phyloP scores from a whole-genome alignment of 2,113 vertebrate species.

The Anseranas semipalmata region DNA sequence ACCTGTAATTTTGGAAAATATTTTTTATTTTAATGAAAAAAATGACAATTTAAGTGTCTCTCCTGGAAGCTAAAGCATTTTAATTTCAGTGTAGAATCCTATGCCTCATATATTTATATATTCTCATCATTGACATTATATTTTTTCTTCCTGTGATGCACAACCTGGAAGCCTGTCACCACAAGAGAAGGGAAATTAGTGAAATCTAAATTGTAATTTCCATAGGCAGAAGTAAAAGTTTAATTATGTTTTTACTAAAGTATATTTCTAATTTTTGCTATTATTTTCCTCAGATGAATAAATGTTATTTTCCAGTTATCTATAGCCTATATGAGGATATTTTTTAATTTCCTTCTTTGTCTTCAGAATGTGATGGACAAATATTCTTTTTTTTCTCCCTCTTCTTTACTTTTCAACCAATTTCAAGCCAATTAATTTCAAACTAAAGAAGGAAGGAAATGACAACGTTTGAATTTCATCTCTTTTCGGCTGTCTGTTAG shows the following conservation, averaged over 20 bases:
- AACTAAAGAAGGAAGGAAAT: background rate
- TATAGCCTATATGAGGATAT: rapidly evolving
- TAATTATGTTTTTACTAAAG: background rate
- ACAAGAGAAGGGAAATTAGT: background rate
- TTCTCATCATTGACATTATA: background rate
- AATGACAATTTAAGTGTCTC: background rate
- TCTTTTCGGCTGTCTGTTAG: background rate
- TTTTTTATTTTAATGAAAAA: background rate
- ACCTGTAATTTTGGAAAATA: background rate
- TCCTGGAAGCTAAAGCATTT: background rate
- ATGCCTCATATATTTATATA: background rate
- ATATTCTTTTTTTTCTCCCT: rapidly evolving
- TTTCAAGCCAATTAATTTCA: background rate
- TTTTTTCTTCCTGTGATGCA: background rate
- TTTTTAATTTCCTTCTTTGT: background rate
- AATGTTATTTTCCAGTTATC: background rate
- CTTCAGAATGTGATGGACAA: background rate
- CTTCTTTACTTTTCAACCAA: background rate
- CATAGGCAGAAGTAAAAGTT: background rate
- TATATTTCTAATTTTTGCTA: background rate
- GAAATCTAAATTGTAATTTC: background rate
- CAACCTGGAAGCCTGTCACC: background rate
- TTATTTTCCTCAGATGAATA: background rate
- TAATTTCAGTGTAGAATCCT: background rate
- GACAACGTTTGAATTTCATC: background rate